A percentile compares a stretch with the other conserved stretches of the same genome.
These are phyloP conservation scores for Rhyzopertha dominica DNA, from an alignment of 1,140 invertebrate genomes.

Conservation along the genomic window DNA sequence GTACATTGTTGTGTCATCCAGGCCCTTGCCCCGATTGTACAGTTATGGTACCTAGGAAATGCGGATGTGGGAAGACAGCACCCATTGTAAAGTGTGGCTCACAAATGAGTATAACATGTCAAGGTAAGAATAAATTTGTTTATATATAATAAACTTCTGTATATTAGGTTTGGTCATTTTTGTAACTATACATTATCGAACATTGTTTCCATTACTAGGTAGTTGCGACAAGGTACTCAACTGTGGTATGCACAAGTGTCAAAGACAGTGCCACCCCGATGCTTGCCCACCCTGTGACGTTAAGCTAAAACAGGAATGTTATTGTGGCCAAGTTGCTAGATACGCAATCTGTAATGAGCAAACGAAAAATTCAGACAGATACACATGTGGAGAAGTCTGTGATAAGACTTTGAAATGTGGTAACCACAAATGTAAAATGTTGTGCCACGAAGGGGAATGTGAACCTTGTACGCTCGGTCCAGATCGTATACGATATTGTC, in stretches of 20 bases:
- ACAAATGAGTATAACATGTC: slow-evolving; percentile 65
- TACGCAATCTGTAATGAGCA: slow-evolving; percentile 51
- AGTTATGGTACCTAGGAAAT: slow-evolving; percentile 55
- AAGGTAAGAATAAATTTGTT: no score
- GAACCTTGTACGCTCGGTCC: slow-evolving; percentile 59
- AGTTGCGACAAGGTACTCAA: slow-evolving; percentile 69
- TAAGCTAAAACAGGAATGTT: slow-evolving; percentile 52
- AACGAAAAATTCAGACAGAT: slow-evolving; percentile 43
- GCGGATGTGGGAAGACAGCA: slow-evolving; percentile 67
- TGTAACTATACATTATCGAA: no score
- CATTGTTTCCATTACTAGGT: no score
- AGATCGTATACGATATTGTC: slow-evolving; percentile 67
- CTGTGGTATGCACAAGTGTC: slow-evolving; percentile 72
- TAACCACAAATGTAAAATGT: slow-evolving; percentile 67
- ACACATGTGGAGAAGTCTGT: slow-evolving; percentile 66
- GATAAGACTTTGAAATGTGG: slow-evolving; percentile 64
- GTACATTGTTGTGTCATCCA: slow-evolving; percentile 86
- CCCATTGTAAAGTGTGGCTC: slow-evolving; percentile 67
- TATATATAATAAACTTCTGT: no score
- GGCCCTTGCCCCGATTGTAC: slow-evolving; percentile 79
- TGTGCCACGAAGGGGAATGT: slow-evolving; percentile 68
- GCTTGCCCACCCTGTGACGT: slow-evolving; percentile 65
- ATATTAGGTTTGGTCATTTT: no score
- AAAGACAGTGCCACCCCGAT: slow-evolving; percentile 69
- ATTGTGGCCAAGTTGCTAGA: slow-evolving; percentile 45